Conservation (phyloP, 1,140 invertebrate genomes). For the Drosophila yakuba region DNA sequence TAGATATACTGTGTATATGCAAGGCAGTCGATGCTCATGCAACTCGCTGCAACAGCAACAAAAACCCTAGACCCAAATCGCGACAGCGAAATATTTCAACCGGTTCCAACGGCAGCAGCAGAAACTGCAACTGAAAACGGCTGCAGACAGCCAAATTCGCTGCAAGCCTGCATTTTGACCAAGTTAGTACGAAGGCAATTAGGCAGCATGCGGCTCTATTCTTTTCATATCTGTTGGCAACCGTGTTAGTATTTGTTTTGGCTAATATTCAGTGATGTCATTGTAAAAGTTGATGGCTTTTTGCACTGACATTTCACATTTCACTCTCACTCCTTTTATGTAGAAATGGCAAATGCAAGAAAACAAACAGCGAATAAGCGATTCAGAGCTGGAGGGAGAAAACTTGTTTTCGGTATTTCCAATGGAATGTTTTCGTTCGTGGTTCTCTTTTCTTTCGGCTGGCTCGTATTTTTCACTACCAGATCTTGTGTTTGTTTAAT, state of each 20-base stretch:
- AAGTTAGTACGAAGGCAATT: conserved; percentile 48
- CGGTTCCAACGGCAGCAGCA: conserved; percentile 56
- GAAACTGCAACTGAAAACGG: conserved; percentile 56
- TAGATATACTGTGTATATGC: conserved; percentile 31
- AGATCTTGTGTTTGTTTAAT: conserved; percentile 52
- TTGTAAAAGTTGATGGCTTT: conserved; percentile 60
- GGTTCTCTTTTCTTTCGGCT: conserved; percentile 20
- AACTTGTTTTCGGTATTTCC: conserved; percentile 78
- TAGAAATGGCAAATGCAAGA: conserved; percentile 66
- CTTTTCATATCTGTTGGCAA: conserved; percentile 1
- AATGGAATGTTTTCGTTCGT: conserved; percentile 69
- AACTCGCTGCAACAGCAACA: conserved; percentile 46
- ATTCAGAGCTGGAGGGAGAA: conserved; percentile 16
- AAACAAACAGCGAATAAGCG: conserved; percentile 52
- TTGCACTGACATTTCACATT: conserved; percentile 76
- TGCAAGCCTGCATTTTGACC: conserved; percentile 51
- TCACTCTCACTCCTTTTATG: conserved; percentile 82
- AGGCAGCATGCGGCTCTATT: conserved; percentile 41
- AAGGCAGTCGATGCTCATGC: conserved; percentile 61
- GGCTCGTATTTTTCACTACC: conserved; percentile 55
- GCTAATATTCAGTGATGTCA: conserved; percentile 60
- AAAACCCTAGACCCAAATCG: conserved; percentile 75
- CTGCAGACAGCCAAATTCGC: conserved; percentile 65
- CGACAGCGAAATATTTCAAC: conserved; percentile 76
- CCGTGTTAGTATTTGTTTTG: background rate